Evolutionary conservation across 2,113 vertebrate genomes (phyloP), one percentile per base, ranked within the genome.

Genomic region (Oxyura jamaicensis): DNA sequence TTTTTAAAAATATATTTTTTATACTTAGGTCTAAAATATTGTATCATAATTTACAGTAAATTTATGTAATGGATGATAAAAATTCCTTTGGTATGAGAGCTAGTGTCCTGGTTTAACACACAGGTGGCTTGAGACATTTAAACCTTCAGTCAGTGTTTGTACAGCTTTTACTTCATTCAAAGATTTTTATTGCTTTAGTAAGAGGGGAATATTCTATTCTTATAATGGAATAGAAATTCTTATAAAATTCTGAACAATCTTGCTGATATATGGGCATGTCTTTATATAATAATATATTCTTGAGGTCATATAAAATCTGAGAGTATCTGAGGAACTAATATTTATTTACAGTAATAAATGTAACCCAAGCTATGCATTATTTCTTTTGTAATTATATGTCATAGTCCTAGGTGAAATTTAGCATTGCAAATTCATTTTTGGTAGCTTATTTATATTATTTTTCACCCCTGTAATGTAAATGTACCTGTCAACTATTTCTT

Each of bases 391-490:
- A 39, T 83, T 26, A 13, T 63, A 62, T 44, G n/a, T 92, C 62
- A 91, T 59, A 68, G 31, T 39, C 35, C 44, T 92, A 90, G 56
- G 44, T 86, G 52, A 88, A 90, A 88, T 8, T 68, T 66, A 88
- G 66, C 21, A 83, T 8, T 59, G 29, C 6, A 50, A 81, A 59
- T 56, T 83, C 8, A 65, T 53, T 86, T 90, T 93, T 91, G 80
- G 26, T 20, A 84, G 31, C 23, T 84, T 68, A 59, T 90, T 81
- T 86, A 29, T 77, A 73, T 67, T 90, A 4, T 80, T 94, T 92
- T 96, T 91, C 73, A 79, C 86, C 93, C 66, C 25, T 67, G 33
- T 60, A 93, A 48, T 53, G 29, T 65, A 74, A 29, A 72, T 21
- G 20, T 48, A 79, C 12, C 29, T 78, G 48, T 79, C 0, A 0